Evolutionary conservation across 2,113 vertebrate genomes (phyloP).

Genomic region (Ptilorrhoa leucosticta): DNA sequence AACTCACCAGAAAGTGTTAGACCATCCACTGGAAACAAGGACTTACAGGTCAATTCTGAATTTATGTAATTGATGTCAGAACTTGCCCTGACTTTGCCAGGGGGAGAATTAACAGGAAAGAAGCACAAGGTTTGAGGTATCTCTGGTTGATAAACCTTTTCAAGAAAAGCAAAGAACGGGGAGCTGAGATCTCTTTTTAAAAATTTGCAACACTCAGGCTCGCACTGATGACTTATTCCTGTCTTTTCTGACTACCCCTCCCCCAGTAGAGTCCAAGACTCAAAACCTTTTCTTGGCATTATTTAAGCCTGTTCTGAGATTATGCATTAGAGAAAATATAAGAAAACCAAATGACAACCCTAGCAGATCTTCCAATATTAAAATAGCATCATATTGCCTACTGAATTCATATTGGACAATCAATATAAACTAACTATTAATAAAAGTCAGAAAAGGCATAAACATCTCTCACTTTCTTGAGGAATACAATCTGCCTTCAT

Average conservation of each 20-base stretch:
- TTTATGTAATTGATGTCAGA: not conserved
- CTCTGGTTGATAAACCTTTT: not conserved
- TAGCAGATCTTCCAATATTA: not conserved
- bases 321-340: not conserved
- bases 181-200: conserved; percentile 8
- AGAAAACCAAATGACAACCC: not conserved
- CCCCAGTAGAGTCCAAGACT: not conserved
- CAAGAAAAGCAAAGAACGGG: not conserved
- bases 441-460: not conserved
- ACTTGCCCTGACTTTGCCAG: not conserved
- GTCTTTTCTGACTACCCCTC: not conserved
- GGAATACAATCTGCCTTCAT: not conserved
- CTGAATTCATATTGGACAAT: not conserved
- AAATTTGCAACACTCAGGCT: conserved; percentile 1
- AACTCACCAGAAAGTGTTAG: not conserved
- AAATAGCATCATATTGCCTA: not conserved
- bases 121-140: not conserved
- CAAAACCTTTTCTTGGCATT: not conserved
- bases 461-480: not conserved
- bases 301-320: not conserved
- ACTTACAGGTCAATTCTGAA: not conserved
- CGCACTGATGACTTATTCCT: not conserved
- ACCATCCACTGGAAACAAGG: not conserved
- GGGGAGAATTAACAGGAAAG: not conserved
- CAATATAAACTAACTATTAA: not conserved